phyloP scores from a whole-genome alignment of 1,140 invertebrate species.

The Liolophura sinensis region DNA sequence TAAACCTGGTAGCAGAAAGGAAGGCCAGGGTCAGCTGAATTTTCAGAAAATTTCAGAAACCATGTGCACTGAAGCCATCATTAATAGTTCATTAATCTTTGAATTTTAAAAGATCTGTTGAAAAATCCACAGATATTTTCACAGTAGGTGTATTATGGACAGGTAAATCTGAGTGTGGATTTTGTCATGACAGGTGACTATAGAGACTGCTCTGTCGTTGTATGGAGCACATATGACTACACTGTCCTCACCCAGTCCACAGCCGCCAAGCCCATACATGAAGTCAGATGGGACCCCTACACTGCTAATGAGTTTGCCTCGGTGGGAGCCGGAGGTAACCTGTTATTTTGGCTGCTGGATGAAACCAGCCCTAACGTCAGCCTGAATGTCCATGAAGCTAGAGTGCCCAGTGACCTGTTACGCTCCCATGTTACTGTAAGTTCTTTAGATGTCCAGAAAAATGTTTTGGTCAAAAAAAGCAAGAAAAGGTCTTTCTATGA shows the following conservation, averaged over 20 bases:
- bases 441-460: neutral
- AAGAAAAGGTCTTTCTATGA: neutral
- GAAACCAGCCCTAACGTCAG: conserved; percentile 37
- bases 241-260: conserved; percentile 37
- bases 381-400: conserved; percentile 54
- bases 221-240: conserved; percentile 51
- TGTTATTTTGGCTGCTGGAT: conserved; percentile 56
- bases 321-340: conserved; percentile 43
- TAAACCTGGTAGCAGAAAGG: too few relatives aligned
- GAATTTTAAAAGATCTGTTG: too few relatives aligned
- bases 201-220: conserved; percentile 40
- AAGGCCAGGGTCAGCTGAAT: too few relatives aligned
- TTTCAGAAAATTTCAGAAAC: too few relatives aligned
- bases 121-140: too few relatives aligned
- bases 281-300: conserved; percentile 53
- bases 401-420: conserved; percentile 47
- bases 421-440: conserved; percentile 3
- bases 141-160: conserved; percentile 4
- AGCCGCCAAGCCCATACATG: conserved; percentile 42
- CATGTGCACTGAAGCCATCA: too few relatives aligned
- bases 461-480: neutral
- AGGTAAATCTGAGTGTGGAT: neutral
- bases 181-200: conserved; percentile 47
- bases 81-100: too few relatives aligned
- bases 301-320: conserved; percentile 55